Evolutionary conservation across 2,797 vertebrate genomes (phyloP).

Genomic region (Halcyon chelicuti): DNA sequence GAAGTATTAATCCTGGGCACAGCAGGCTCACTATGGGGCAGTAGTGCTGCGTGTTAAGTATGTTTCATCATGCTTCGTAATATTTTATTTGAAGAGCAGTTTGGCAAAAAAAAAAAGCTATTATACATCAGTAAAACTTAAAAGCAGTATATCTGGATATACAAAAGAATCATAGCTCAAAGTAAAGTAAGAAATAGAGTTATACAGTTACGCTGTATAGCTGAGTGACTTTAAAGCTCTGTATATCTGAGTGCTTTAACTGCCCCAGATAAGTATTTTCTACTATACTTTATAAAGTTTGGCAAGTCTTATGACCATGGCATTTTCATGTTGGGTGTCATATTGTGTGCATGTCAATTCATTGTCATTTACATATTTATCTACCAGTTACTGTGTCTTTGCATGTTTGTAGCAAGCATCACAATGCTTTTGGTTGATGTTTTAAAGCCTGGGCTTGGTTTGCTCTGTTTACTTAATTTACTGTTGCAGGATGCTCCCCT

Average conservation of each 20-base stretch:
- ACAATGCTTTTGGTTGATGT: slow-evolving; percentile 65
- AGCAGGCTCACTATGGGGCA: slow-evolving; percentile 10
- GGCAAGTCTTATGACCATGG: slow-evolving; percentile 9
- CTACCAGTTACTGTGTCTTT: slow-evolving; percentile 30
- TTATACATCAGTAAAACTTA: neutral
- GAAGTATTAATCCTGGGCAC: neutral
- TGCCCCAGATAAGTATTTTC: neutral
- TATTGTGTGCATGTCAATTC: slow-evolving; percentile 79
- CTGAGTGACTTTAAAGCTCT: neutral
- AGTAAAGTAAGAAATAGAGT: slow-evolving; percentile 11
- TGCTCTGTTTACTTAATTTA: slow-evolving; percentile 93
- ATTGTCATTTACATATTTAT: slow-evolving; percentile 62
- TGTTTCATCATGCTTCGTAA: neutral
- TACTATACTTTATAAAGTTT: slow-evolving; percentile 3
- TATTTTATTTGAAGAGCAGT: slow-evolving; percentile 23
- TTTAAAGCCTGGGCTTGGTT: slow-evolving; percentile 77
- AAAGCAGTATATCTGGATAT: slow-evolving; percentile 2
- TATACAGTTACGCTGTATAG: neutral
- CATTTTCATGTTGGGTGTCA: slow-evolving; percentile 35
- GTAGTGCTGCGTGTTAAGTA: neutral
- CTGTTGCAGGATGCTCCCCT: slow-evolving; percentile 98
- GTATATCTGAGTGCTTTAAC: slow-evolving; percentile 3
- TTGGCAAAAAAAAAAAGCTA: neutral
- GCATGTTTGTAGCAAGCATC: slow-evolving; percentile 74
- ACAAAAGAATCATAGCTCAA: neutral